Evolutionary conservation across 1,140 invertebrate genomes (phyloP).

Genomic region (Temnothorax curvispinosus): DNA sequence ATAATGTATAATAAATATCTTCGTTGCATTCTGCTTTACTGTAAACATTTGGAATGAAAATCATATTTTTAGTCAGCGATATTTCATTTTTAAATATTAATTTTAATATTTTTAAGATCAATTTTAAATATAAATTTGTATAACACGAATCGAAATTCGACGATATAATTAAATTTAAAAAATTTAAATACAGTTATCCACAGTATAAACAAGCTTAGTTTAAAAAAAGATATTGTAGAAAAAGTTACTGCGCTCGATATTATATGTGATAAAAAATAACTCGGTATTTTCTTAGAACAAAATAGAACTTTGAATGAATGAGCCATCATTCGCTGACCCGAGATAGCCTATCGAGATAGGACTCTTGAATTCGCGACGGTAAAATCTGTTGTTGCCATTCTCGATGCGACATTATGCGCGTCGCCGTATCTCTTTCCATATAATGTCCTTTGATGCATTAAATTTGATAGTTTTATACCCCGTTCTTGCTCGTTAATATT

Average conservation of each 20-base stretch:
- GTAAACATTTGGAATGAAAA: neutral
- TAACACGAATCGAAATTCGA: neutral
- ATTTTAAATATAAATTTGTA: neutral
- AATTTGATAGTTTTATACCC: slow-evolving; percentile 20
- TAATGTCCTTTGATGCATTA: slow-evolving; percentile 24
- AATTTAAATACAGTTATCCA: neutral
- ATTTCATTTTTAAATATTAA: neutral
- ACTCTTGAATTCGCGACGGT: slow-evolving; percentile 62
- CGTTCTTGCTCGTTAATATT: slow-evolving; percentile 64
- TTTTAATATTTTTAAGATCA: neutral
- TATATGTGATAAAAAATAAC: neutral
- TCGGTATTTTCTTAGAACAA: slow-evolving; percentile 5
- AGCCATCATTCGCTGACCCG: slow-evolving; percentile 62
- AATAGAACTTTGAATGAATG: slow-evolving; percentile 62
- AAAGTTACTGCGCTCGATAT: neutral
- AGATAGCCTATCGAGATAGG: slow-evolving; percentile 64
- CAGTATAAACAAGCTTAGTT: neutral
- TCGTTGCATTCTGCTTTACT: neutral
- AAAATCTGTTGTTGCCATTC: slow-evolving; percentile 50
- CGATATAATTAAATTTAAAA: neutral
- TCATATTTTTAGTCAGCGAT: neutral
- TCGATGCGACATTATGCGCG: slow-evolving; percentile 12
- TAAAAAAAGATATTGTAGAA: neutral
- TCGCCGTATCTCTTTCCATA: slow-evolving; percentile 20
- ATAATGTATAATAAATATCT: neutral